Evolutionary conservation across 2,797 vertebrate genomes (phyloP).

Genomic region (Arvicola amphibius): DNA sequence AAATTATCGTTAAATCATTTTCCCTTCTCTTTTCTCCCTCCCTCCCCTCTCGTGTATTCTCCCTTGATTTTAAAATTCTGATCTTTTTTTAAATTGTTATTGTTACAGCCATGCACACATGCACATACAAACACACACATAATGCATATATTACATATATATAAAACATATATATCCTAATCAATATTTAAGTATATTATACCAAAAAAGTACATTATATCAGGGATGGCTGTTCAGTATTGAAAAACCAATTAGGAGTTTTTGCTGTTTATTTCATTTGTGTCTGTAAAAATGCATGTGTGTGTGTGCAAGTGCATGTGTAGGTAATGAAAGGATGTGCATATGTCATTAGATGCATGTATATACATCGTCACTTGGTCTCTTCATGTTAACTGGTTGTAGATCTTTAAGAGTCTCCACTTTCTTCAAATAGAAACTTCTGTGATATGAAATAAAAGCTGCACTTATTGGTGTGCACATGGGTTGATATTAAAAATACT

Average conservation of each 20-base stretch:
- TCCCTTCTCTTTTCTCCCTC: neutral
- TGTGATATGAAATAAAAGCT: neutral
- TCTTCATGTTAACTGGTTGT: neutral
- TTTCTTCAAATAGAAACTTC: neutral
- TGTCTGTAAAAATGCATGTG: neutral
- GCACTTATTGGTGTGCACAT: neutral
- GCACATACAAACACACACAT: neutral
- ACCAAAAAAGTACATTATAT: neutral
- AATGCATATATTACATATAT: neutral
- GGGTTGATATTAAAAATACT: neutral
- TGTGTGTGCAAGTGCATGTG: too few species aligned
- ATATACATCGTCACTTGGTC: neutral
- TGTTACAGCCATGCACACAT: neutral
- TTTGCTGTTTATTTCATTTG: neutral
- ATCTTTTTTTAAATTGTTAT: neutral
- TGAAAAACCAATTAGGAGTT: neutral
- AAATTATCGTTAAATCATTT: neutral
- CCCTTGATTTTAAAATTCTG: neutral
- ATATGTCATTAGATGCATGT: neutral
- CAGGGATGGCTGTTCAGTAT: too few species aligned
- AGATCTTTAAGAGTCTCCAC: neutral
- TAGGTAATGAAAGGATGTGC: too few species aligned
- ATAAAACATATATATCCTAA: too few species aligned
- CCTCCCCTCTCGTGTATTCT: neutral
- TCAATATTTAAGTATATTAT: too few species aligned